These are phyloP conservation scores for Megalopta genalis DNA, from an alignment of 1,140 invertebrate genomes.

Conservation along the genomic window DNA sequence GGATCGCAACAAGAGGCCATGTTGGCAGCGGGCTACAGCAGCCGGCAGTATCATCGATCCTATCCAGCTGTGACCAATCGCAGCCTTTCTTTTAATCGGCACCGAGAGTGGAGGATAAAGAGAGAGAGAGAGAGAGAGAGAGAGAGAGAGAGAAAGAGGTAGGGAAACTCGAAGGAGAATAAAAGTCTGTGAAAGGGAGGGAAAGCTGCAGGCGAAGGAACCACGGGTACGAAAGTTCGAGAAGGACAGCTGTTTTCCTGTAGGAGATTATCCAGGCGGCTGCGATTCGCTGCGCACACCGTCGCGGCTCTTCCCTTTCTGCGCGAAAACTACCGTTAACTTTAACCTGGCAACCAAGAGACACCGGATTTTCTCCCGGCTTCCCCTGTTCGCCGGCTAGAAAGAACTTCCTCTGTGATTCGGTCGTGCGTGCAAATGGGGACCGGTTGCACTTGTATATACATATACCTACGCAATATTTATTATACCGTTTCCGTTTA, in stretches of 20 bases:
- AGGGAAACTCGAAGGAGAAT: not conserved
- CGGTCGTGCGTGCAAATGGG: conserved; percentile 28
- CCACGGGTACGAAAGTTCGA: conserved; percentile 15
- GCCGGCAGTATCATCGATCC: conserved; percentile 67
- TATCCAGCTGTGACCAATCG: conserved; percentile 68
- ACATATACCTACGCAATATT: not conserved
- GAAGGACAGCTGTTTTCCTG: conserved; percentile 38
- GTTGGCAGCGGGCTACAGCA: conserved; percentile 48
- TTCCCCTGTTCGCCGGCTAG: conserved; percentile 8
- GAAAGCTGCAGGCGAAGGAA: not conserved
- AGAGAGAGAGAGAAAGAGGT: not conserved
- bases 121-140: not conserved
- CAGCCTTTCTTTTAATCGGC: conserved; percentile 43
- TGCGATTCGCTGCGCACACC: conserved; percentile 28
- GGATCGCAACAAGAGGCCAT: conserved; percentile 37
- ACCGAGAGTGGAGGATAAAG: not conserved
- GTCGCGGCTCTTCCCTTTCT: conserved; percentile 23
- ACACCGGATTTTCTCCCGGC: not conserved
- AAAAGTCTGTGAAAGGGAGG: conserved; percentile 5
- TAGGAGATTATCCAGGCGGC: conserved; percentile 18
- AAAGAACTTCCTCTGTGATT: conserved; percentile 36
- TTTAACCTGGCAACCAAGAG: conserved; percentile 68
- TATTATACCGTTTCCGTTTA: conserved; percentile 24
- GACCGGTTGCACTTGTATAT: conserved; percentile 19
- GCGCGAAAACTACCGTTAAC: conserved; percentile 68